Conservation (phyloP, 2,888 invertebrate genomes). For the Nasonia oneida region DNA sequence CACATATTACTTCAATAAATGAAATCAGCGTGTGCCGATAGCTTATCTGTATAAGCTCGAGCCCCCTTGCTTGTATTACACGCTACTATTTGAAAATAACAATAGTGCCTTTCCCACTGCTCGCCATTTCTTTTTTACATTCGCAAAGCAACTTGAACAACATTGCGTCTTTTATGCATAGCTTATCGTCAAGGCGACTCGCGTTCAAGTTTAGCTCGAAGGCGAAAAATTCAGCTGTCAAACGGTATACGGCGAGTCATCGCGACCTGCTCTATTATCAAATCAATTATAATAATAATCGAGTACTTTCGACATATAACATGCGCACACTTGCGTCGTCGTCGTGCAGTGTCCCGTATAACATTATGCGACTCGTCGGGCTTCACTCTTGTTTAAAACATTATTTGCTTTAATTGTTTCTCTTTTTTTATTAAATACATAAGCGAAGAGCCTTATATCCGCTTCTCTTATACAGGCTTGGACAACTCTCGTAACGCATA, state of each 20-base stretch:
- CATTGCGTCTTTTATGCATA: background rate
- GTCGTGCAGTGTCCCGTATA: background rate
- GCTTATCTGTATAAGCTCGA: slow-evolving; percentile 3
- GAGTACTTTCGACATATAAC: slow-evolving; percentile 53
- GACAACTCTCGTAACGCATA: slow-evolving; percentile 43
- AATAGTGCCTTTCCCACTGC: background rate
- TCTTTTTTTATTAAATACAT: slow-evolving; percentile 45
- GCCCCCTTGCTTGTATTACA: slow-evolving; percentile 8
- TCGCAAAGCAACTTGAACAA: background rate
- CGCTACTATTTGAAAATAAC: background rate
- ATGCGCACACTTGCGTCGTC: slow-evolving; percentile 27
- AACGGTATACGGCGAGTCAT: background rate
- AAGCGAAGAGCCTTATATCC: slow-evolving; percentile 35
- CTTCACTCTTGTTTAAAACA: slow-evolving; percentile 22
- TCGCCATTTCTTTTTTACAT: background rate
- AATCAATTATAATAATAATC: slow-evolving; percentile 51
- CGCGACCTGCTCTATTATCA: slow-evolving; percentile 24
- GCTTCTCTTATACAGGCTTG: slow-evolving; percentile 44
- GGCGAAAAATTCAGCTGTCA: slow-evolving; percentile 36
- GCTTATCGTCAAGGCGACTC: background rate
- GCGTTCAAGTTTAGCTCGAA: background rate
- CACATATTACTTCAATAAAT: slow-evolving; percentile 43
- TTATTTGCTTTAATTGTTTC: background rate
- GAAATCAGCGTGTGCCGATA: slow-evolving; percentile 28
- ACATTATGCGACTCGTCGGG: slow-evolving; percentile 30